A percentile compares a stretch with the other conserved stretches of the same genome.
These are phyloP conservation scores for Euproctis similis DNA, from an alignment of 2,888 invertebrate species.

Conservation along the genomic window DNA sequence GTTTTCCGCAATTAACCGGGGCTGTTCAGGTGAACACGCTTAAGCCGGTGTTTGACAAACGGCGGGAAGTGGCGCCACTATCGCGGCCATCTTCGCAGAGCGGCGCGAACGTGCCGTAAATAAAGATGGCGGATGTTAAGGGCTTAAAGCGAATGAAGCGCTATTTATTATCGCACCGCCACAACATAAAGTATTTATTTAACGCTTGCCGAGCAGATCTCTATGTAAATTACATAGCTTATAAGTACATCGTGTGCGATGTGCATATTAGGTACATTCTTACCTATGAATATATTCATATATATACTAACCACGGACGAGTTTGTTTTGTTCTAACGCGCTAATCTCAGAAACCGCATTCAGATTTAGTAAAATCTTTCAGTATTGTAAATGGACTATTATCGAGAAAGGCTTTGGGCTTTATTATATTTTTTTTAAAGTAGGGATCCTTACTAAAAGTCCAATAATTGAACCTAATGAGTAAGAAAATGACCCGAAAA, in stretches of 20 bases:
- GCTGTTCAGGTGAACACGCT: constrained; percentile 49
- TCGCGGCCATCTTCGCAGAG: constrained; percentile 38
- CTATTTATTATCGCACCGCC: constrained; percentile 28
- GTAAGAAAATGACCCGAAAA: too few relatives aligned
- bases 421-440: too few relatives aligned
- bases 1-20: constrained; percentile 62
- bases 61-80: constrained; percentile 55
- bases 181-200: constrained; percentile 25
- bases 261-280: too few relatives aligned
- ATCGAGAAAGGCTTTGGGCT: too few relatives aligned
- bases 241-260: constrained; percentile 3
- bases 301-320: too few relatives aligned
- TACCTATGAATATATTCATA: too few relatives aligned
- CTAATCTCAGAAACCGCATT: too few relatives aligned
- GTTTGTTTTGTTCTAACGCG: too few relatives aligned
- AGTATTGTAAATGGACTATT: too few relatives aligned
- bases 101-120: constrained; percentile 57
- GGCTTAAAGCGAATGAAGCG: constrained; percentile 35
- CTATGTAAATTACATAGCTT: constrained; percentile 17
- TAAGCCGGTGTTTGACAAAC: constrained; percentile 57
- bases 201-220: constrained; percentile 18
- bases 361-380: too few relatives aligned
- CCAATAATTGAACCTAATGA: too few relatives aligned
- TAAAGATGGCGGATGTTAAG: constrained; percentile 52
- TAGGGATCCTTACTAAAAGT: too few relatives aligned